Evolutionary conservation across 2,797 vertebrate species (phyloP).

Genomic region (Ptychadena robeensis): DNA sequence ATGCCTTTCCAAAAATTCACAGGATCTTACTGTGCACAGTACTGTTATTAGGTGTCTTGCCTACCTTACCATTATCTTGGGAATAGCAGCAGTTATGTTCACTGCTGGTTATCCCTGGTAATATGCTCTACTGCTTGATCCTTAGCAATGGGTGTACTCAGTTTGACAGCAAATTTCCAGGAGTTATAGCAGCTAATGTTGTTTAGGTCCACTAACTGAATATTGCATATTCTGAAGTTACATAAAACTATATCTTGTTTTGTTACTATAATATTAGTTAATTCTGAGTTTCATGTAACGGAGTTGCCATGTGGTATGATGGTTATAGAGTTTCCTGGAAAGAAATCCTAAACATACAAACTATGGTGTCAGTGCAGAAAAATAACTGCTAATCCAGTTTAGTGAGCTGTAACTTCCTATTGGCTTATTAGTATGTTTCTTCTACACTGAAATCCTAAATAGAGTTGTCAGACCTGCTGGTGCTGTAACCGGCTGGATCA

Average conservation of each 20-base stretch:
- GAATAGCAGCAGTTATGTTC: constrained; percentile 32
- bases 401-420: no score
- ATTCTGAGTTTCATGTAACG: no score
- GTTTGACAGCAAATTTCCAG: not conserved
- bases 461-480: no score
- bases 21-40: not conserved
- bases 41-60: constrained; percentile 28
- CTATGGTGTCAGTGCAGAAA: no score
- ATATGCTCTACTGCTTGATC: constrained; percentile 25
- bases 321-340: no score
- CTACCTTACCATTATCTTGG: constrained; percentile 20
- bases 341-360: no score
- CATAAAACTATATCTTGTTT: not conserved
- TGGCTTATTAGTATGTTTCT: no score
- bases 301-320: no score
- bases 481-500: no score
- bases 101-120: constrained; percentile 1
- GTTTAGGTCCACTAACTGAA: not conserved
- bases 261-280: not conserved
- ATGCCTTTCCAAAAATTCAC: not conserved
- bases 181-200: not conserved
- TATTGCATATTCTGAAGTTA: not conserved
- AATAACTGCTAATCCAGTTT: no score
- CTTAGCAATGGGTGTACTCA: constrained; percentile 28
- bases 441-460: no score